These are phyloP conservation scores for Drosophila micromelanica DNA, from an alignment of 1,140 invertebrate species.

Conservation along the genomic window DNA sequence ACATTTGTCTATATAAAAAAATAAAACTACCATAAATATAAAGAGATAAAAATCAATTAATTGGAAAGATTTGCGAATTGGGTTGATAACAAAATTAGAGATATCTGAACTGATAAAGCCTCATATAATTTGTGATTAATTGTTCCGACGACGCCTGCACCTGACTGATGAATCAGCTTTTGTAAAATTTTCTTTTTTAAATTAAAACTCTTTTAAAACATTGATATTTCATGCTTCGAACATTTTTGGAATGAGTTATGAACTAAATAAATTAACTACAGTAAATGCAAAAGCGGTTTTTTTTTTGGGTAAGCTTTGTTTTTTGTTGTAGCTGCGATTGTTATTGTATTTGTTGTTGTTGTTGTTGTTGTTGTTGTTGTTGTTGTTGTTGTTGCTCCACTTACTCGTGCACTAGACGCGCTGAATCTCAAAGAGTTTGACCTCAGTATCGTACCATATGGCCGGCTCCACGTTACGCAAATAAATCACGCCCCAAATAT, in stretches of 20 bases:
- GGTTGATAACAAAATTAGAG: conserved; percentile 4
- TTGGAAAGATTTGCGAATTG: neutral
- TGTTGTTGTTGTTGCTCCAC: conserved; percentile 68
- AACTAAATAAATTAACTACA: conserved; percentile 84
- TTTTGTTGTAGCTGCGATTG: conserved; percentile 37
- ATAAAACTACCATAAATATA: neutral
- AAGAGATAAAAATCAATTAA: conserved; percentile 12
- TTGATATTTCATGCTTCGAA: conserved; percentile 30
- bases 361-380: conserved; percentile 37
- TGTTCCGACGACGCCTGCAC: conserved; percentile 13
- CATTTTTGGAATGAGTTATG: conserved; percentile 58
- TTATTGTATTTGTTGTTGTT: conserved; percentile 55
- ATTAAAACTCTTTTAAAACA: conserved; percentile 34
- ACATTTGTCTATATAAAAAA: conserved; percentile 33
- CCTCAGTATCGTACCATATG: conserved; percentile 99
- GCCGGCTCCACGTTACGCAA: conserved; percentile 99
- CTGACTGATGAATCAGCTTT: conserved; percentile 6
- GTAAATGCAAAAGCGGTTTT: conserved; percentile 87
- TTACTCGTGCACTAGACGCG: conserved; percentile 88
- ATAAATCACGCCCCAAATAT: conserved; percentile 99
- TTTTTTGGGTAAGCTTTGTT: conserved; percentile 85
- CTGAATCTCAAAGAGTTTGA: conserved; percentile 99
- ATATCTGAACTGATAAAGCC: conserved; percentile 29
- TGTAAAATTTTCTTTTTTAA: neutral
- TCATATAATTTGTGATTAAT: conserved; percentile 18